Percentiles rank a stretch among this genome's conserved stretches.
Evolutionary conservation across 1,140 invertebrate species (phyloP).

Genomic region (Cotesia glomerata): DNA sequence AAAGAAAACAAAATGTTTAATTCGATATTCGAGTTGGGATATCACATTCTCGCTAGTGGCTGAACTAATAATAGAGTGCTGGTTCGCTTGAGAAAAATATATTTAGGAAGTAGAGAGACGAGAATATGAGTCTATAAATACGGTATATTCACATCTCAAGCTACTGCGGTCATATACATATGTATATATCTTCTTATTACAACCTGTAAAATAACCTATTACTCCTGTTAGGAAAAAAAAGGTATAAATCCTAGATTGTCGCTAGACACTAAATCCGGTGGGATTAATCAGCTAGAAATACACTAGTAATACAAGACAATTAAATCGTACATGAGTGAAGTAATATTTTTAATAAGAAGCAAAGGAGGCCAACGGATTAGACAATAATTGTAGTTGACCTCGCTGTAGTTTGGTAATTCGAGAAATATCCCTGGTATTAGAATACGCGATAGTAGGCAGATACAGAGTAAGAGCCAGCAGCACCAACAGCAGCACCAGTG

Average conservation of each 20-base stretch:
- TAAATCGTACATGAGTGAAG: conserved; percentile 14
- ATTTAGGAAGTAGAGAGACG: background rate
- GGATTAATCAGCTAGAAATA: background rate
- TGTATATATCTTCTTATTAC: too few relatives aligned
- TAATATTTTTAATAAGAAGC: background rate
- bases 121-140: conserved; percentile 42
- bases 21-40: background rate
- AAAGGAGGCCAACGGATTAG: conserved; percentile 16
- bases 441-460: background rate
- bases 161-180: background rate
- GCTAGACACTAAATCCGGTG: too few relatives aligned
- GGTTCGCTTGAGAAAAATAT: conserved; percentile 15
- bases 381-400: conserved; percentile 25
- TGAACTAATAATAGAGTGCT: conserved; percentile 12
- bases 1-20: background rate
- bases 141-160: background rate
- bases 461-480: background rate
- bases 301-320: conserved; percentile 35
- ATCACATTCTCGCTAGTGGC: conserved; percentile 9
- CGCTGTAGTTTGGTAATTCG: conserved; percentile 22
- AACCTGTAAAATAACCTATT: background rate
- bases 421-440: conserved; percentile 22
- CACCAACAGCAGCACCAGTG: background rate
- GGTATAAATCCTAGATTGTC: too few relatives aligned
- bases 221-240: background rate